A percentile compares a stretch with the other conserved stretches of the same genome.
These are phyloP conservation scores for Clitarchus hookeri DNA, from an alignment of 2,888 invertebrate genomes.

Conservation along the genomic window DNA sequence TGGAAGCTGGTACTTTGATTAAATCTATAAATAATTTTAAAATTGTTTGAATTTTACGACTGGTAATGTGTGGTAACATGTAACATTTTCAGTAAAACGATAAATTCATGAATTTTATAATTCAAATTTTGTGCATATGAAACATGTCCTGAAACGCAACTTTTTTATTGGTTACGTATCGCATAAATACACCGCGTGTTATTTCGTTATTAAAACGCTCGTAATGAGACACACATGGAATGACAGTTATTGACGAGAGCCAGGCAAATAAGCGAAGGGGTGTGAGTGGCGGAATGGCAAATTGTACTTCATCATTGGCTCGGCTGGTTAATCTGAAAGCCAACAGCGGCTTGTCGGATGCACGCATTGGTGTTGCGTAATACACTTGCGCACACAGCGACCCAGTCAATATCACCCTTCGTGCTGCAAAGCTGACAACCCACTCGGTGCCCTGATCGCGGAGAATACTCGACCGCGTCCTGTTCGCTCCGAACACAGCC, in stretches of 20 bases:
- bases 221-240: neutral
- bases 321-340: constrained; percentile 1
- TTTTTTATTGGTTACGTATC: too few relatives aligned
- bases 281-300: neutral
- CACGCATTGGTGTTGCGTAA: neutral
- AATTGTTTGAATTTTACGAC: too few relatives aligned
- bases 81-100: too few relatives aligned
- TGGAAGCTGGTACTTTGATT: too few relatives aligned
- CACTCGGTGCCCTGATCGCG: too few relatives aligned
- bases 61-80: too few relatives aligned
- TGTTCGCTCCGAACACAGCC: neutral
- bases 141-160: too few relatives aligned
- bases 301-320: neutral
- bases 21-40: too few relatives aligned
- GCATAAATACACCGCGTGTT: neutral
- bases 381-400: neutral
- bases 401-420: neutral
- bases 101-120: too few relatives aligned
- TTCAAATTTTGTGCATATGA: too few relatives aligned
- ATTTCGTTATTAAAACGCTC: neutral
- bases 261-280: neutral
- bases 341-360: neutral
- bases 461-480: neutral
- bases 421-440: neutral
- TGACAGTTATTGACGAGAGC: neutral